These are phyloP conservation scores for Strix uralensis DNA, from an alignment of 2,113 vertebrate genomes.

Conservation along the genomic window DNA sequence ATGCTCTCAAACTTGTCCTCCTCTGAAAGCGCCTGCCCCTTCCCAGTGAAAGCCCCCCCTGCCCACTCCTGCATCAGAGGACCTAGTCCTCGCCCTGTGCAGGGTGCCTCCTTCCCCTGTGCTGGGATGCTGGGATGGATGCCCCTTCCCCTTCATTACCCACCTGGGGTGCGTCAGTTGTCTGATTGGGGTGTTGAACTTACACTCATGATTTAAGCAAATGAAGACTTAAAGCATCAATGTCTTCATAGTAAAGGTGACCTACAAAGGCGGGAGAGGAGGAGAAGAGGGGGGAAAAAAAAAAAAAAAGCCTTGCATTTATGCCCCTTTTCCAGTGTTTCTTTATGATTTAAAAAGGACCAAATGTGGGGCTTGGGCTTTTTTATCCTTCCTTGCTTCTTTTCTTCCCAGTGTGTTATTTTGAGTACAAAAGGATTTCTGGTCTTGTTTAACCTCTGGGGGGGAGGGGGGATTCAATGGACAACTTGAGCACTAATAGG, in stretches of 20 bases:
- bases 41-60: background rate
- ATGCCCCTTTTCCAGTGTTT: background rate
- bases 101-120: background rate
- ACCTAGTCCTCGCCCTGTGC: fast-evolving
- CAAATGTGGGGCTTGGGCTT: constrained; percentile 13
- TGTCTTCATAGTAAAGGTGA: constrained; percentile 42
- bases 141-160: background rate
- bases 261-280: constrained; percentile 19
- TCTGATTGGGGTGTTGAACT: background rate
- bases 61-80: fast-evolving
- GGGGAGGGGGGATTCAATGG: background rate
- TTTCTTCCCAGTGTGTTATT: constrained; percentile 5
- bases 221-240: constrained; percentile 1
- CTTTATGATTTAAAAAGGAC: constrained; percentile 10
- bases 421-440: constrained; percentile 45
- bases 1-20: background rate
- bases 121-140: background rate
- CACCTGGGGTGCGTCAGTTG: fast-evolving
- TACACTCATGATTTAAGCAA: constrained; percentile 12
- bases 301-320: background rate
- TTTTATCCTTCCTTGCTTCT: constrained; percentile 41
- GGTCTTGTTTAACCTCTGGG: constrained; percentile 46
- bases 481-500: background rate
- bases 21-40: background rate
- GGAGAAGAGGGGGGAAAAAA: background rate